phyloP scores from a whole-genome alignment of 1,140 invertebrate species.

The Bombus soroeensis region DNA sequence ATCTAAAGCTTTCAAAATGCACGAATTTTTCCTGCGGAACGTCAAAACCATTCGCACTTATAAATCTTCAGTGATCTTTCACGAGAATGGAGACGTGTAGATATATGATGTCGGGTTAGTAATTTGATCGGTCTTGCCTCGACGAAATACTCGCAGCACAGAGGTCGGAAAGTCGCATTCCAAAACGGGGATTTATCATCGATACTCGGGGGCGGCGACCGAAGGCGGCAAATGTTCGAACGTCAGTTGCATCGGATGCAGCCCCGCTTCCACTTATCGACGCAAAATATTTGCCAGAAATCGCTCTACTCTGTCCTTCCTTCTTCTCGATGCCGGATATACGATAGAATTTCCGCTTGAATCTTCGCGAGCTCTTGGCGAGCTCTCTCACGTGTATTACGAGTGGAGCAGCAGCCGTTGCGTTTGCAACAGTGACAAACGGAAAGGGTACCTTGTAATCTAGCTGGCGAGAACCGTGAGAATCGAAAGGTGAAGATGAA shows the following conservation, averaged over 20 bases:
- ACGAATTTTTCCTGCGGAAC: background rate
- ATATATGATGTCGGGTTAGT: background rate
- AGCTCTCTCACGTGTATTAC: constrained; percentile 64
- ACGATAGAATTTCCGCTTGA: constrained; percentile 56
- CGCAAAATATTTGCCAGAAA: constrained; percentile 58
- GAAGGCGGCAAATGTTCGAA: background rate
- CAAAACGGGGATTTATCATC: constrained; percentile 33
- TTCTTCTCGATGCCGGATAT: constrained; percentile 5
- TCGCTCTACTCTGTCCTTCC: background rate
- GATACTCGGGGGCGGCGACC: background rate
- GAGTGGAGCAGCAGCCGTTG: constrained; percentile 40
- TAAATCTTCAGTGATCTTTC: background rate
- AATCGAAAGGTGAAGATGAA: constrained; percentile 73
- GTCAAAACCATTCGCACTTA: background rate
- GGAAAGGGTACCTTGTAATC: constrained; percentile 63
- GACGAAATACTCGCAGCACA: background rate
- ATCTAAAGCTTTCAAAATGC: background rate
- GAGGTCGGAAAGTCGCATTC: background rate
- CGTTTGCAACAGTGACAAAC: constrained; percentile 21
- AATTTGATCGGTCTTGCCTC: background rate
- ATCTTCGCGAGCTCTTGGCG: constrained; percentile 57
- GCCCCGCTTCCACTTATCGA: constrained; percentile 52
- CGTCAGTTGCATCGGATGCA: constrained; percentile 18
- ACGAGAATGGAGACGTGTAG: background rate
- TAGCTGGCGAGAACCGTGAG: constrained; percentile 66